A percentile compares a stretch with the other conserved stretches of the same genome.
Conservation (phyloP, 2,113 vertebrate genomes). For the Ictalurus furcatus region DNA sequence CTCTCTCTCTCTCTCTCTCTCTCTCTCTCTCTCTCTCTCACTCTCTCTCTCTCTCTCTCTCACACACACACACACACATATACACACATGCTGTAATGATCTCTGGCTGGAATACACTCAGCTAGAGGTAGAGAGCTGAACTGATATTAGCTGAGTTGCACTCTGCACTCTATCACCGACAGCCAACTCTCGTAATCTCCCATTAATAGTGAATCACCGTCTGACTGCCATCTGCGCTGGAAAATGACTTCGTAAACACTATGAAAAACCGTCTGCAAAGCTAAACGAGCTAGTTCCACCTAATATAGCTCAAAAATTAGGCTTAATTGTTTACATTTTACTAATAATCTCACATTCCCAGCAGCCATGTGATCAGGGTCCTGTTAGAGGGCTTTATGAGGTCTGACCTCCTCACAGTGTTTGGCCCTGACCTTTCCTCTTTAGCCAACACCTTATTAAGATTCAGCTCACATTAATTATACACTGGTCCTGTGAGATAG, state of each 20-base stretch:
- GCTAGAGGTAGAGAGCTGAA: background rate
- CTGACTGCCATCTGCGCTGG: constrained; percentile 31
- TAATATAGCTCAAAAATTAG: constrained; percentile 2
- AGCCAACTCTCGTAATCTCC: constrained; percentile 27
- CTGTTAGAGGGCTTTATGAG: background rate
- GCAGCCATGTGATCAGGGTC: background rate
- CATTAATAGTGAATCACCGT: constrained; percentile 31
- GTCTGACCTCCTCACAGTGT: background rate
- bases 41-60: constrained; percentile 4
- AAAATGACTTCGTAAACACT: constrained; percentile 18
- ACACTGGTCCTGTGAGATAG: constrained; percentile 23
- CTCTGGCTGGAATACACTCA: background rate
- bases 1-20: constrained; percentile 19
- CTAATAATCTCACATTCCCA: constrained; percentile 2
- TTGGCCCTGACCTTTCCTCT: constrained; percentile 4
- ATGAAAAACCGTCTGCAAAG: constrained; percentile 3
- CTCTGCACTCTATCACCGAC: constrained; percentile 23
- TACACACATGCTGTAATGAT: background rate
- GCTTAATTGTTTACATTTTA: constrained; percentile 24
- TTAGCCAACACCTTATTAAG: constrained; percentile 3
- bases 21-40: background rate
- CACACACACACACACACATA: too few species aligned
- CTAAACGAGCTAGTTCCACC: constrained; percentile 16
- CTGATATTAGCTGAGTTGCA: constrained; percentile 25
- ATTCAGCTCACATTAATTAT: constrained; percentile 43